Conservation (phyloP, 2,113 vertebrate species). For the Marmota monax region DNA sequence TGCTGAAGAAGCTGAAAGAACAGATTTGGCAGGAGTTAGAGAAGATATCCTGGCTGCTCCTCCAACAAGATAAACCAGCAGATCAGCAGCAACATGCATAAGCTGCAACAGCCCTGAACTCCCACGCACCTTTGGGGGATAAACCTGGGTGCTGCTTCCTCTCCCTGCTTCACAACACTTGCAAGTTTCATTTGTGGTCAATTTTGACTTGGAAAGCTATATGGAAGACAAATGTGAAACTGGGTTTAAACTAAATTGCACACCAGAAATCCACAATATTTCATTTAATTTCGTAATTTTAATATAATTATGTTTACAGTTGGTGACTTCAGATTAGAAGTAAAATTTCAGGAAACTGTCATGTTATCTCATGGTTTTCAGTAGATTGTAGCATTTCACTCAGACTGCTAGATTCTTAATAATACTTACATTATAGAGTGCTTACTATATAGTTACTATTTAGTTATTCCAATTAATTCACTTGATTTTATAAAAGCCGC, state of each 20-base stretch:
- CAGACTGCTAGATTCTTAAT: background rate
- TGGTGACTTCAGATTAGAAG: background rate
- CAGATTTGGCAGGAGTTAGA: background rate
- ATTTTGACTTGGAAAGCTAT: background rate
- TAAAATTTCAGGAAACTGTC: background rate
- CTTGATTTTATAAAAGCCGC: background rate
- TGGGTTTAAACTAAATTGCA: background rate
- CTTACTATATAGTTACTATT: background rate
- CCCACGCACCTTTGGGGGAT: background rate
- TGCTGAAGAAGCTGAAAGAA: background rate
- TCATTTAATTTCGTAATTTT: background rate
- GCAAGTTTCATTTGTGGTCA: background rate
- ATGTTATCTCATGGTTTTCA: background rate
- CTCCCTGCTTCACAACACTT: background rate
- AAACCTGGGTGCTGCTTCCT: background rate
- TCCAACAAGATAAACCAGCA: background rate
- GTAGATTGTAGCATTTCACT: background rate
- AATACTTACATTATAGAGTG: background rate
- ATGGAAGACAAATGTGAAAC: background rate
- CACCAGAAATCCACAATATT: background rate
- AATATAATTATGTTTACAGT: background rate
- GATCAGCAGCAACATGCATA: background rate
- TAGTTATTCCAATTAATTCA: background rate
- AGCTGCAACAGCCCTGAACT: background rate
- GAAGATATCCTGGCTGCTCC: background rate